Percentiles rank a stretch among this genome's conserved stretches.
These are phyloP conservation scores for Hylaea fasciaria DNA, from an alignment of 2,888 invertebrate genomes.

Conservation along the genomic window DNA sequence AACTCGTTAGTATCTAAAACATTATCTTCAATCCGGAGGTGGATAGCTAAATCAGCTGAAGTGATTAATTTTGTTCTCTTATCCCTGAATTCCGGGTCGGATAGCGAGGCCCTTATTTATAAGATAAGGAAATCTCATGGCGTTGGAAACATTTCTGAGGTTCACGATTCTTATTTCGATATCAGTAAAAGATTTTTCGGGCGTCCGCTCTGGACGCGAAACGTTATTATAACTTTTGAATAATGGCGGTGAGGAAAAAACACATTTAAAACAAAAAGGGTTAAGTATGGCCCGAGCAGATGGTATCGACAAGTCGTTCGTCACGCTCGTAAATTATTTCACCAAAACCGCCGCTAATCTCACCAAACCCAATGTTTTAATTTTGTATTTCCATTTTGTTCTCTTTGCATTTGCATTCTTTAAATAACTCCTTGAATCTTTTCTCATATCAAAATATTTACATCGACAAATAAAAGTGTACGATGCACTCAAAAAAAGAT, in stretches of 20 bases:
- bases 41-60: slow-evolving; percentile 61
- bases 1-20: slow-evolving; percentile 52
- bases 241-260: slow-evolving; percentile 78
- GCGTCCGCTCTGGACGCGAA: slow-evolving; percentile 73
- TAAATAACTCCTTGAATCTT: slow-evolving; percentile 66
- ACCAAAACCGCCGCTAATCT: slow-evolving; percentile 82
- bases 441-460: slow-evolving; percentile 66
- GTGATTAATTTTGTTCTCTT: slow-evolving; percentile 56
- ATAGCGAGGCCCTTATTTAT: slow-evolving; percentile 54
- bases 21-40: slow-evolving; percentile 53
- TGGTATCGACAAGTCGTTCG: slow-evolving; percentile 82
- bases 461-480: slow-evolving; percentile 55
- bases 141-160: slow-evolving; percentile 61
- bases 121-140: slow-evolving; percentile 66
- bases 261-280: slow-evolving; percentile 80
- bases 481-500: slow-evolving; percentile 56
- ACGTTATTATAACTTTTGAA: slow-evolving; percentile 79
- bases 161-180: slow-evolving; percentile 75
- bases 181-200: slow-evolving; percentile 78
- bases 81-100: slow-evolving; percentile 43
- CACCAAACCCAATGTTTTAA: slow-evolving; percentile 80
- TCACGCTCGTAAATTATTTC: slow-evolving; percentile 84
- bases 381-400: slow-evolving; percentile 75
- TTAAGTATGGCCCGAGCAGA: slow-evolving; percentile 79
- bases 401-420: slow-evolving; percentile 68